Evolutionary conservation across 2,888 invertebrate species (phyloP).

Genomic region (Yponomeuta sedellus): DNA sequence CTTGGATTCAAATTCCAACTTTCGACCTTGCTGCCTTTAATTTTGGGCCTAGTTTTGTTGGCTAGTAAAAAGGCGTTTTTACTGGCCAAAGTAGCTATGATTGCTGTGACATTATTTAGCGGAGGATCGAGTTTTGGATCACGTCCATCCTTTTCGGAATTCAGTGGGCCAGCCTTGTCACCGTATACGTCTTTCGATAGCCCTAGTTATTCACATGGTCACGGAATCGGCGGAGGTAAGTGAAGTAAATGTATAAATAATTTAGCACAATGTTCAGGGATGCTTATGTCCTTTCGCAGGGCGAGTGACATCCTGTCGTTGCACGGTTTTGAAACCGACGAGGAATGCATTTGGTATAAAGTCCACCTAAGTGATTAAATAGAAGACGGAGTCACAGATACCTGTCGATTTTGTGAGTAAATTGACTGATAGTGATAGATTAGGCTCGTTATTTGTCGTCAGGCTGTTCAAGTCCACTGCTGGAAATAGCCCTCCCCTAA

Average conservation of each 20-base stretch:
- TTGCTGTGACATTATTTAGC: conserved; percentile 82
- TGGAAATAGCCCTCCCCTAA: no score
- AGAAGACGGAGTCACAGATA: neutral
- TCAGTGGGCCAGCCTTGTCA: conserved; percentile 41
- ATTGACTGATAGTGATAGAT: neutral
- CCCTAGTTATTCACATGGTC: conserved; percentile 44
- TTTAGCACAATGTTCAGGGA: conserved; percentile 12
- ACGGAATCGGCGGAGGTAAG: conserved; percentile 51
- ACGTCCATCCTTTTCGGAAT: conserved; percentile 37
- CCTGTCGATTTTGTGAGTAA: conserved; percentile 4
- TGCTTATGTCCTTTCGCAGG: neutral
- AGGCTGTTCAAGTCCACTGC: no score
- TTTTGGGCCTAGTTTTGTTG: conserved; percentile 82
- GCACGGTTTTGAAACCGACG: conserved; percentile 9
- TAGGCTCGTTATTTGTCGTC: no score
- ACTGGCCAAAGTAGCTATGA: conserved; percentile 83
- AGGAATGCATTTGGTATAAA: neutral
- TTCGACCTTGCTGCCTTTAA: conserved; percentile 82
- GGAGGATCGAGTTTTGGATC: conserved; percentile 51
- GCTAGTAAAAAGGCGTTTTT: conserved; percentile 87
- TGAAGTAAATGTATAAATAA: conserved; percentile 22
- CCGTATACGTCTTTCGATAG: conserved; percentile 54
- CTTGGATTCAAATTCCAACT: conserved; percentile 88
- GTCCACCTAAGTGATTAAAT: neutral
- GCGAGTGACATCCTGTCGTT: conserved; percentile 2